Percentiles rank a stretch among this genome's conserved stretches.
phyloP scores from a whole-genome alignment of 2,113 vertebrate species.

The Turdus rufiventris region DNA sequence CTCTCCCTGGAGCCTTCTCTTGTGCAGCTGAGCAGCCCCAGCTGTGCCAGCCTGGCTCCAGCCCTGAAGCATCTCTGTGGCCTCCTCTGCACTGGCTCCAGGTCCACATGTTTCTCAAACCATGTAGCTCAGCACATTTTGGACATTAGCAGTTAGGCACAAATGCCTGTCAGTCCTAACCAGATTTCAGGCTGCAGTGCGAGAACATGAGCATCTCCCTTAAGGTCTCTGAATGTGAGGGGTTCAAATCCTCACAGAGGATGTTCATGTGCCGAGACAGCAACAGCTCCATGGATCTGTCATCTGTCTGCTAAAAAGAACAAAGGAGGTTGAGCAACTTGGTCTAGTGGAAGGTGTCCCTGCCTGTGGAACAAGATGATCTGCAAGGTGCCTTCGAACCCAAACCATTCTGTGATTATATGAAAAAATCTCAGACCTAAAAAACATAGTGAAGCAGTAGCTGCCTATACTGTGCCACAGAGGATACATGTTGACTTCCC shows the following conservation, averaged over 20 bases:
- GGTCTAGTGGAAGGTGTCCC: neutral
- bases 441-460: neutral
- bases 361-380: neutral
- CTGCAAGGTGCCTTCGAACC: neutral
- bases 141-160: rapidly evolving
- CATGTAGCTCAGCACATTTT: rapidly evolving
- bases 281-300: neutral
- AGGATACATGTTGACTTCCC: neutral
- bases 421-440: neutral
- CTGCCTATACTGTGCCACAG: neutral
- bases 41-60: neutral
- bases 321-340: neutral
- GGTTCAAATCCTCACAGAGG: neutral
- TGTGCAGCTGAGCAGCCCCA: rapidly evolving
- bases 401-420: neutral
- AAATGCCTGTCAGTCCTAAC: neutral
- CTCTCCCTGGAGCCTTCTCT: neutral
- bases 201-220: neutral
- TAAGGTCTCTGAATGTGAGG: neutral
- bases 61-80: rapidly evolving
- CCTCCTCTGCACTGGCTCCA: too few relatives aligned
- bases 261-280: neutral
- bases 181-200: neutral
- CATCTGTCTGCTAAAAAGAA: neutral
- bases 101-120: neutral